Conservation (phyloP, 1,140 invertebrate species). For the Argopecten irradians region DNA sequence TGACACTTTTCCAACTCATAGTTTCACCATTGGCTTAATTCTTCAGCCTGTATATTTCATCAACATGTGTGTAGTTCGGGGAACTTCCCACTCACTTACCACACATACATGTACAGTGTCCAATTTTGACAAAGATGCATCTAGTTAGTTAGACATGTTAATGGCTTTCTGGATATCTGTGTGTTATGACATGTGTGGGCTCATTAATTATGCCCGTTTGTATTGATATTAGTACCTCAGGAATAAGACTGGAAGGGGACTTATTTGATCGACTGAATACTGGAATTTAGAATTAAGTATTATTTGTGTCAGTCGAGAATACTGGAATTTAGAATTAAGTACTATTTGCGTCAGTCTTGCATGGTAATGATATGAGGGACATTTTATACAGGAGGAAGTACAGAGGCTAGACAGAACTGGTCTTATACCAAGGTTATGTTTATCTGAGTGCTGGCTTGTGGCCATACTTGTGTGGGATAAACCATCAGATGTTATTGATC, state of each 20-base stretch:
- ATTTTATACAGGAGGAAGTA: neutral
- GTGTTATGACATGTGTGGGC: too few relatives aligned
- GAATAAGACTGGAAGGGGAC: neutral
- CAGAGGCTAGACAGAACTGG: neutral
- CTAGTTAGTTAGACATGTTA: too few relatives aligned
- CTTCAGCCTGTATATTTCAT: too few relatives aligned
- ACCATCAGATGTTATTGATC: neutral
- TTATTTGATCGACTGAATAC: neutral
- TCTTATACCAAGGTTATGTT: neutral
- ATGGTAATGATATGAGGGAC: neutral
- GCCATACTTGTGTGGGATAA: neutral
- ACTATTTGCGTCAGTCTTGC: neutral
- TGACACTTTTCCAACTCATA: too few relatives aligned
- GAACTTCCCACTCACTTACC: too few relatives aligned
- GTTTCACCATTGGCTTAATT: too few relatives aligned
- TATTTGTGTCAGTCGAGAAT: too few relatives aligned
- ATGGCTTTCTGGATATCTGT: too few relatives aligned
- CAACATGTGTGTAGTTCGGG: too few relatives aligned
- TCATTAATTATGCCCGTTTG: neutral
- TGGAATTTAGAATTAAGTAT: neutral
- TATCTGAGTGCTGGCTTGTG: neutral
- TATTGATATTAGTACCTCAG: neutral
- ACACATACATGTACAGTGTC: too few relatives aligned
- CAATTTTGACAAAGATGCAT: too few relatives aligned
- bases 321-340: neutral